Evolutionary conservation across 2,797 vertebrate species (phyloP).

Genomic region (Gymnoscopelus braueri): DNA sequence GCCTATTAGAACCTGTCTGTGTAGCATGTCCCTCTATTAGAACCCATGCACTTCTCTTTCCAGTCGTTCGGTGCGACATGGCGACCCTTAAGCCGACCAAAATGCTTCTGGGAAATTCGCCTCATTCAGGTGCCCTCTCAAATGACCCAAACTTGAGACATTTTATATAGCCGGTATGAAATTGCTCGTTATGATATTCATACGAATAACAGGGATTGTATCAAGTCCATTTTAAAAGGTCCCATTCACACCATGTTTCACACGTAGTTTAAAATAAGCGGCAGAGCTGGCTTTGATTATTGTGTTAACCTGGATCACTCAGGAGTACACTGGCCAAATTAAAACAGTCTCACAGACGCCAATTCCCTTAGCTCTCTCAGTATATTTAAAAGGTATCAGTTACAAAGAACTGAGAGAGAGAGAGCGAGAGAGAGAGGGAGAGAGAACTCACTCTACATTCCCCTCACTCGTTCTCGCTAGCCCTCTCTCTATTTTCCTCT

Average conservation of each 20-base stretch:
- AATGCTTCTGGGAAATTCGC: not conserved
- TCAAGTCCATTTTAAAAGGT: slow-evolving; percentile 44
- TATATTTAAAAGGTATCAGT: slow-evolving; percentile 73
- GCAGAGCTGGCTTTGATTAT: slow-evolving; percentile 73
- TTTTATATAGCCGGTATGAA: slow-evolving; percentile 24
- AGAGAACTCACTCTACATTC: slow-evolving; percentile 28
- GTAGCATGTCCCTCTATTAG: not conserved
- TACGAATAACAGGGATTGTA: slow-evolving; percentile 34
- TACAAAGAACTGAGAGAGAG: slow-evolving; percentile 57
- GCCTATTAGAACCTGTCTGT: not conserved
- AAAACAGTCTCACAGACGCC: slow-evolving; percentile 70
- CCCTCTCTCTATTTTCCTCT: slow-evolving; percentile 22
- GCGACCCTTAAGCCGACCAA: not conserved
- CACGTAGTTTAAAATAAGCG: slow-evolving; percentile 64
- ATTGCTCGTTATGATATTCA: slow-evolving; percentile 23
- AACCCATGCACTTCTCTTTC: slow-evolving; percentile 3
- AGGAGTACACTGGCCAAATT: slow-evolving; percentile 66
- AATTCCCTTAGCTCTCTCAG: slow-evolving; percentile 58
- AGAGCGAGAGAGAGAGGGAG: not conserved
- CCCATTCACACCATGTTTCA: slow-evolving; percentile 71
- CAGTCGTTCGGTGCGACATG: not conserved
- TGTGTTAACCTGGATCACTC: slow-evolving; percentile 77
- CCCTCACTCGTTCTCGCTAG: slow-evolving; percentile 14
- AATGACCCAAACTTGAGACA: slow-evolving; percentile 21
- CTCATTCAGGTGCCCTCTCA: not conserved